These are phyloP conservation scores for Zapus hudsonius DNA, from an alignment of 2,113 vertebrate genomes.

Conservation along the genomic window DNA sequence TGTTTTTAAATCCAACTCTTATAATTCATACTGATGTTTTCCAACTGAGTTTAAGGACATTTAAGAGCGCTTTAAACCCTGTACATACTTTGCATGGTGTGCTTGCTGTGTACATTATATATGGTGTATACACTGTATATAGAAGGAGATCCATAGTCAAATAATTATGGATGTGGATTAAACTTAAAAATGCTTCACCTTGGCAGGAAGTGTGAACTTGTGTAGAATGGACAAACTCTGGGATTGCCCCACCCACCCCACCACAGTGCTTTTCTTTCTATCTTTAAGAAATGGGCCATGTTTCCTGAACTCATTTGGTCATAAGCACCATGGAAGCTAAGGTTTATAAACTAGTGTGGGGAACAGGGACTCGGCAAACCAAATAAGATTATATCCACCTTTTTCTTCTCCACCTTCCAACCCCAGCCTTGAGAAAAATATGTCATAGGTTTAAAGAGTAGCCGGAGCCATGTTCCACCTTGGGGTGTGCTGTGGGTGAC, in stretches of 20 bases:
- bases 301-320: too few relatives aligned
- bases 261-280: neutral
- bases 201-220: neutral
- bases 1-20: too few relatives aligned
- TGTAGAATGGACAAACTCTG: neutral
- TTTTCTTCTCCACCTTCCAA: neutral
- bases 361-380: neutral
- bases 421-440: too few relatives aligned
- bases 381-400: fast-evolving
- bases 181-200: neutral
- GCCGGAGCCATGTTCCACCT: neutral
- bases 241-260: neutral
- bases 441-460: neutral
- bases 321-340: fast-evolving
- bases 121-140: neutral
- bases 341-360: neutral
- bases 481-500: too few relatives aligned
- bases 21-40: neutral
- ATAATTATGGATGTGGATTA: neutral
- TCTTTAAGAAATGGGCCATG: neutral
- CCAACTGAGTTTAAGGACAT: neutral
- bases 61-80: neutral
- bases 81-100: neutral
- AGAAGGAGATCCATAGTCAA: neutral
- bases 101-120: too few relatives aligned